phyloP scores from a whole-genome alignment of 2,113 vertebrate species.

The Asarcornis scutulata region DNA sequence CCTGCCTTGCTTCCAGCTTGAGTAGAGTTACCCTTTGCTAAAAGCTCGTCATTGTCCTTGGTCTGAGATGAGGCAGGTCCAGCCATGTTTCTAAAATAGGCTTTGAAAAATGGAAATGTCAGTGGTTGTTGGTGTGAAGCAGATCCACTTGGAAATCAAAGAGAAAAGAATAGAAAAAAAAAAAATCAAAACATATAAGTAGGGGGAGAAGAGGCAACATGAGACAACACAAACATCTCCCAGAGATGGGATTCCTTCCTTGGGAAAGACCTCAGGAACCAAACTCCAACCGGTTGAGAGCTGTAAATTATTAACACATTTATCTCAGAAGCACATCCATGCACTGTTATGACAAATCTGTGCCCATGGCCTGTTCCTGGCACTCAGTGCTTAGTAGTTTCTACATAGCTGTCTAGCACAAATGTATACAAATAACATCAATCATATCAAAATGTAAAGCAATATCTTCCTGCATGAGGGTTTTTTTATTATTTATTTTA shows the following conservation, averaged over 20 bases:
- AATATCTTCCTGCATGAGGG: conserved; percentile 27
- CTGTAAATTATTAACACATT: conserved; percentile 73
- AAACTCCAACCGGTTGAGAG: conserved; percentile 34
- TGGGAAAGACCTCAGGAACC: conserved; percentile 42
- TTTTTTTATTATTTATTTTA: background rate
- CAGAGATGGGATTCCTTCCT: conserved; percentile 42
- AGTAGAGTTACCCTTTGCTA: background rate
- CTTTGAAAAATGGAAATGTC: conserved; percentile 50
- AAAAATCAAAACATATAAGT: conserved; percentile 31
- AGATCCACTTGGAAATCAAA: background rate
- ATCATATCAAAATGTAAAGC: conserved; percentile 57
- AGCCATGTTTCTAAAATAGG: background rate
- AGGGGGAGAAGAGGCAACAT: conserved; percentile 62
- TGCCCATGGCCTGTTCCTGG: conserved; percentile 30
- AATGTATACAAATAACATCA: conserved; percentile 61
- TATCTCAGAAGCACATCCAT: conserved; percentile 52
- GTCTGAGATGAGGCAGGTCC: background rate
- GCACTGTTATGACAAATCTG: conserved; percentile 45
- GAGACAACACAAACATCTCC: conserved; percentile 52
- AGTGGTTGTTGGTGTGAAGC: background rate
- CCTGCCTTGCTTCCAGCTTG: background rate
- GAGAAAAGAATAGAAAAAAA: background rate
- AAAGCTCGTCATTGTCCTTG: background rate
- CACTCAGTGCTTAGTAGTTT: conserved; percentile 50
- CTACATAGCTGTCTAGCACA: conserved; percentile 45